Conservation (phyloP, 2,797 vertebrate species). For the Crocodylus rhombifer region DNA sequence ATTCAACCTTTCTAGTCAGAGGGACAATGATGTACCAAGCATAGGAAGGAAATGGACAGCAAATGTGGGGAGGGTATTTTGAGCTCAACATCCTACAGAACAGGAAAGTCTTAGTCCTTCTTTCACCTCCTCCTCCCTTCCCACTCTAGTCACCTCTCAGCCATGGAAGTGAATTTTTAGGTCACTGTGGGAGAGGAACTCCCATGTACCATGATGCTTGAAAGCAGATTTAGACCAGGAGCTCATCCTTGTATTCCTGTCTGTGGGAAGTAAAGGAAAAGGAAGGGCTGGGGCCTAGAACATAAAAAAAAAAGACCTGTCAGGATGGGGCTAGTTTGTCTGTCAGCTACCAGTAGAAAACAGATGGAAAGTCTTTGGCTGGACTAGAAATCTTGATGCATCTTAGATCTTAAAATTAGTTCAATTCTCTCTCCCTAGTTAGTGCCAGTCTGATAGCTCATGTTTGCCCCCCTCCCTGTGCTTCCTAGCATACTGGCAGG, state of each 20-base stretch:
- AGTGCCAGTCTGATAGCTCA: not conserved
- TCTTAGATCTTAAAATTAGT: not conserved
- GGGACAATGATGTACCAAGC: conserved; percentile 48
- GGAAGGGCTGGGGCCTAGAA: not conserved
- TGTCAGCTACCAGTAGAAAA: not conserved
- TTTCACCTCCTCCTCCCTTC: fast-evolving
- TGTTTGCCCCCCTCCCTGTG: not conserved
- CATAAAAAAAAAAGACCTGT: not conserved
- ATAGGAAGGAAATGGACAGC: not conserved
- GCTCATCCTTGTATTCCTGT: not conserved
- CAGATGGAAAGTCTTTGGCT: not conserved
- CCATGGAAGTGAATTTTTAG: not conserved
- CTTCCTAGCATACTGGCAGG: not conserved
- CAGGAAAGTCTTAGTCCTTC: not conserved
- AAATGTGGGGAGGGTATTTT: not conserved
- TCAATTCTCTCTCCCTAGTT: not conserved
- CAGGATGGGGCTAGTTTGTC: not conserved
- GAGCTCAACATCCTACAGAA: not conserved
- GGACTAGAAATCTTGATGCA: not conserved
- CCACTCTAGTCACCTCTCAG: not conserved
- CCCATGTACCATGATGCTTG: not conserved
- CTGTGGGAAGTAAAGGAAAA: not conserved
- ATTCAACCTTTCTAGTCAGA: conserved; percentile 25
- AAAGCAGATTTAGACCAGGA: not conserved
- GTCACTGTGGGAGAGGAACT: not conserved